Base-by-base conservation (phyloP, 2,797 vertebrate genomes). In the Lithobates sylvaticus region DNA sequence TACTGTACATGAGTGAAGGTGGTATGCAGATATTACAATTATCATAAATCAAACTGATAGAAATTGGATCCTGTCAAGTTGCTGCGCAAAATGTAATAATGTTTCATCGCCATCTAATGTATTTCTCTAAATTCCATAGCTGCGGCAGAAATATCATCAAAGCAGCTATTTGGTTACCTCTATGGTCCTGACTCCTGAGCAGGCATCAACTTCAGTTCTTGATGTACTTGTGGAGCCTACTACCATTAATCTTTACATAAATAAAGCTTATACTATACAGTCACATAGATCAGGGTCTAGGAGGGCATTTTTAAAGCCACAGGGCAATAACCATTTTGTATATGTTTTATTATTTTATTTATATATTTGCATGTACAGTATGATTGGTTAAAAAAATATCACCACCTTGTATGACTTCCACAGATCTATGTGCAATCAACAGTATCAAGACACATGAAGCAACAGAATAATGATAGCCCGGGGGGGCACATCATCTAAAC, bases 31-130 rank as follows among this genome's bases (percentile, higher is more conserved):
- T 85, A 87, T 77, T 88, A 76, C 74, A 81, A 65, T 78, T 87
- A 88, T 81, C 87, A 71, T 58, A 87, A 89, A 89, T 85, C 84
- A 86, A 84, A 86, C 61, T 71, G 34, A 86, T 81, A 32, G 71
- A 81, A 70, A 72, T 75, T 47, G 54, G 54, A 61, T 23, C 18
- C 21, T 61, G 54, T 61, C 54, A 61, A 58, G 54, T 18, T 61
- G 21, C 54, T 61, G 54, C 54, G 2, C 54, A 18, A 54, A 54
- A 54, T 18, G 54, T 61, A 23, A 54, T 23, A 61, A 61, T 61
- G 18, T 61, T 61, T 61, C 54, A 61, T 23, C 5, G 21, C 21
- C 1, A 7, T 61, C 7, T 61, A 61, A 61, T 61, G 18, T 23
- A n/a, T 21, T 61, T 61, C 10, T 23, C 54, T 61, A 61, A 61